Conservation (phyloP, 2,113 vertebrate genomes). For the Rhea pennata region DNA sequence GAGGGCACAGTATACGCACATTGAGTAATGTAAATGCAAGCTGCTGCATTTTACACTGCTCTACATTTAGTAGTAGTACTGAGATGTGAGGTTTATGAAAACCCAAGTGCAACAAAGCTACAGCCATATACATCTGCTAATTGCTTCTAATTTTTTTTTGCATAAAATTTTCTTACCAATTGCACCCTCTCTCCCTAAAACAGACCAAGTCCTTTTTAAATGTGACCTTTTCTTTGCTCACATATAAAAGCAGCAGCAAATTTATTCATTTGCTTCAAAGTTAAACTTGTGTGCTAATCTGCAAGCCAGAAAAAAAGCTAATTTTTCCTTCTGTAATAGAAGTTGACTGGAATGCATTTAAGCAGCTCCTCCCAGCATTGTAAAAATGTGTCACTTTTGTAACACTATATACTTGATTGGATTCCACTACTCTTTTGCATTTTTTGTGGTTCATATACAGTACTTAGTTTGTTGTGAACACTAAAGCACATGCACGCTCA, state of each 20-base stretch:
- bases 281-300: not conserved
- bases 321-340: not conserved
- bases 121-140: rapidly evolving
- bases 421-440: not conserved
- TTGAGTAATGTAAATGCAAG: not conserved
- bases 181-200: not conserved
- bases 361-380: not conserved
- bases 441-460: not conserved
- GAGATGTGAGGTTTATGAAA: not conserved
- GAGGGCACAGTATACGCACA: rapidly evolving
- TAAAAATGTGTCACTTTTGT: not conserved
- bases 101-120: not conserved
- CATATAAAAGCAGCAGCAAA: not conserved
- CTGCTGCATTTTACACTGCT: not conserved
- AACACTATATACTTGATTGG: not conserved
- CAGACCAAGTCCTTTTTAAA: not conserved
- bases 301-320: not conserved
- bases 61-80: not conserved
- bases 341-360: not conserved
- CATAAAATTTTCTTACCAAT: not conserved
- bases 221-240: not conserved
- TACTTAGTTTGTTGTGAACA: not conserved
- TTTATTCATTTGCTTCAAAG: not conserved
- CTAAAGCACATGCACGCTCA: not conserved
- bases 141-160: not conserved